Conservation (phyloP, 2,797 vertebrate species). For the Enteromius unitaeniatus region DNA sequence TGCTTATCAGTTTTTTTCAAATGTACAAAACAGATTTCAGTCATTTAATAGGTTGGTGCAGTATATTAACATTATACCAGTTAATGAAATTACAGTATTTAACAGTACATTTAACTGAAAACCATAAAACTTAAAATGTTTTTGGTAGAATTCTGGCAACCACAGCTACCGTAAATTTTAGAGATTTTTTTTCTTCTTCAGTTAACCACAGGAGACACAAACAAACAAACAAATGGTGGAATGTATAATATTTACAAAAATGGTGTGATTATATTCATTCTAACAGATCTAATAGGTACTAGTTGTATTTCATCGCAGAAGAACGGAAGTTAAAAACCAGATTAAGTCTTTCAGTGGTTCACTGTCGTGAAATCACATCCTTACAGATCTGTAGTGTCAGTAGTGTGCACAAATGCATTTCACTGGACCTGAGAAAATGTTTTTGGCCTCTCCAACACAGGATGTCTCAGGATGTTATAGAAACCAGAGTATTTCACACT, state of each 20-base stretch:
- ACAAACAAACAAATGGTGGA: background rate
- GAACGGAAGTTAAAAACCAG: slow-evolving; percentile 41
- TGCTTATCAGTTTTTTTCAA: too few species aligned
- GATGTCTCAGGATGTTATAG: slow-evolving; percentile 17
- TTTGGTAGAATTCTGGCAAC: too few species aligned
- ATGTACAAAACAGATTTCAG: too few species aligned
- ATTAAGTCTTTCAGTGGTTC: slow-evolving; percentile 28
- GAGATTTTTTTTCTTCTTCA: too few species aligned
- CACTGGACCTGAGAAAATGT: slow-evolving; percentile 16
- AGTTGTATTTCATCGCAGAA: slow-evolving; percentile 51
- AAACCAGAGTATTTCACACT: slow-evolving; percentile 7
- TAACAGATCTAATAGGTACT: slow-evolving; percentile 43
- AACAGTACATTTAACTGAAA: too few species aligned
- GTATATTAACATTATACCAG: too few species aligned
- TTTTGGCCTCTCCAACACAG: slow-evolving; percentile 13
- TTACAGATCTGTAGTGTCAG: slow-evolving; percentile 16
- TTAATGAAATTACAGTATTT: too few species aligned
- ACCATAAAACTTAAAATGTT: too few species aligned
- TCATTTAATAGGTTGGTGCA: too few species aligned
- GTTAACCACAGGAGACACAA: background rate
- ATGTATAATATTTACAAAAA: background rate
- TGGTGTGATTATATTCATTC: slow-evolving; percentile 28
- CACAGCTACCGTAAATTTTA: too few species aligned
- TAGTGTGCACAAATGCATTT: background rate
- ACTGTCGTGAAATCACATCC: slow-evolving; percentile 24